phyloP scores from a whole-genome alignment of 2,113 vertebrate genomes.

The Myrmecobius fasciatus region DNA sequence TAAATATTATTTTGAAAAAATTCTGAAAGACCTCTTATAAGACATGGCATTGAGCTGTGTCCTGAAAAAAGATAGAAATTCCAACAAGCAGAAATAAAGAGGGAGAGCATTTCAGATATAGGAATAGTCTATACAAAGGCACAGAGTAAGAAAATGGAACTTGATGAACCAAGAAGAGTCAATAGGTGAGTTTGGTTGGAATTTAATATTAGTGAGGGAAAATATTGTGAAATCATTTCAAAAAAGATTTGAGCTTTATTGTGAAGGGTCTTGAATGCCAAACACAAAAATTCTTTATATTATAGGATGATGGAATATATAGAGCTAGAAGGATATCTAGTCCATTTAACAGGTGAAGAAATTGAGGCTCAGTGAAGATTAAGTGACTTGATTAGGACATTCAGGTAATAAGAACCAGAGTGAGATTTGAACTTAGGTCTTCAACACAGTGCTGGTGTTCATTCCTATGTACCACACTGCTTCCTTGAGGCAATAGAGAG shows the following conservation, averaged over 20 bases:
- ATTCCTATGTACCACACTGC: neutral
- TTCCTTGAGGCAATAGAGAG: neutral
- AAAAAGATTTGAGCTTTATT: neutral
- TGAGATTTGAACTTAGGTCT: neutral
- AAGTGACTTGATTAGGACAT: neutral
- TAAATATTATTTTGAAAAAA: neutral
- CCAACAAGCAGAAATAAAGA: neutral
- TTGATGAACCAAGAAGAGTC: neutral
- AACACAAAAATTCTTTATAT: neutral
- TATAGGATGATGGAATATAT: neutral
- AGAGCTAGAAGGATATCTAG: neutral
- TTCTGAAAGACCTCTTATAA: neutral
- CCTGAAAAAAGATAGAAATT: neutral
- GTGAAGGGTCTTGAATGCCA: neutral
- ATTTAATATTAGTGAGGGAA: neutral
- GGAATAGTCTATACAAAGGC: neutral
- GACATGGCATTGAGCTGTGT: neutral
- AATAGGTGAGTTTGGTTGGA: neutral
- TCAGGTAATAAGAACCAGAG: neutral
- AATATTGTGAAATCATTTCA: neutral
- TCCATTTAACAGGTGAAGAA: neutral
- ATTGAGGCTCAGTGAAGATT: neutral
- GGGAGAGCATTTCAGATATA: neutral
- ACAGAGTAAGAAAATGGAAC: neutral
- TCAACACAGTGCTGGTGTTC: neutral